Evolutionary conservation across 2,113 vertebrate genomes (phyloP), one percentile per base, ranked within the genome.

Genomic region (Stercorarius parasiticus): DNA sequence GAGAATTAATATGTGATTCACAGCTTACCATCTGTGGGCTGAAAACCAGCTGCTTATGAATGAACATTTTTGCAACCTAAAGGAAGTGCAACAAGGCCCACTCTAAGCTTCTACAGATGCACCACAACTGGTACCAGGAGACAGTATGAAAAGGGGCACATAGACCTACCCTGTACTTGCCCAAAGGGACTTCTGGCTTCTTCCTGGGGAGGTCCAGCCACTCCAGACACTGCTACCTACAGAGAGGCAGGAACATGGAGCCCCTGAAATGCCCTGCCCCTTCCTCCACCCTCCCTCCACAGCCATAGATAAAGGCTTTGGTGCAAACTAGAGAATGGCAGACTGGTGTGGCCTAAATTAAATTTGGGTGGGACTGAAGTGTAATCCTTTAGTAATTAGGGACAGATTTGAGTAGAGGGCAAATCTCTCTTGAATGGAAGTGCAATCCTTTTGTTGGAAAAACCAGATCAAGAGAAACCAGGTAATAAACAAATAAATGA

Each of bases 181-280:
- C 6, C 5, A 2, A 18, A 8, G 5, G 2, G 8, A 4, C 15
- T 9, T 2, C 40, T 19, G 6, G 6, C 11, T 7, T 2, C 45
- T 38, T 9, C 34, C 3, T 0, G 1, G 2, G 2, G 5, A 5
- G 3, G 6, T 1, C 42, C 32, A 25, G 40, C 12, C 2, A 0
- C 32, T 26, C 2, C 10, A 4, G 3, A 5, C 3, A 1, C 4
- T 0, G 0, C 2, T 2, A 5, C 13, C 27, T 12, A 4, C 25
- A 15, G 5, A 8, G 0, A 0, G 0, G 2, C 0, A 3, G 10
- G 3, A 67, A 12, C 2, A 25, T 0, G 1, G 6, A 64, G 1
- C 23, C 30, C 9, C 5, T 1, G 1, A 3, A 0, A 3, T 6
- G 0, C 17, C 5, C n/a, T 0, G 1, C 27, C 11, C 16, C 10